phyloP scores from a whole-genome alignment of 2,888 invertebrate species.

The Caradrina kadenii region DNA sequence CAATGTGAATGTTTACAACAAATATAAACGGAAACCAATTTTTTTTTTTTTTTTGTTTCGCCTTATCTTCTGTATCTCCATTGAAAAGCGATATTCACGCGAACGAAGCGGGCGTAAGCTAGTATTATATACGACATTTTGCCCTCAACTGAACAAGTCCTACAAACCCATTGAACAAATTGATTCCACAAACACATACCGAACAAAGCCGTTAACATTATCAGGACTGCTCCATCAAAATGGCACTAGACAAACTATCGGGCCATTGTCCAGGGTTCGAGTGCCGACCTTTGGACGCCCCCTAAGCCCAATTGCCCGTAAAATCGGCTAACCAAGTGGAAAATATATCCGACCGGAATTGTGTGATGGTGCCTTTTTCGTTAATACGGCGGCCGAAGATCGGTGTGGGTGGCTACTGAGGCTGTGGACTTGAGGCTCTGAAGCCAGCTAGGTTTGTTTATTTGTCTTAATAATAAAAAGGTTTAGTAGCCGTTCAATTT shows the following conservation, averaged over 20 bases:
- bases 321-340: constrained; percentile 89
- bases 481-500: no score
- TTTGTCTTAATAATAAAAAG: no score
- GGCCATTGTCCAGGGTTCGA: constrained; percentile 80
- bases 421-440: constrained; percentile 16
- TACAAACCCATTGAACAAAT: constrained; percentile 40
- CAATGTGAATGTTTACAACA: no score
- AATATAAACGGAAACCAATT: no score
- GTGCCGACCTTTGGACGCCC: constrained; percentile 76
- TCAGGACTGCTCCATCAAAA: constrained; percentile 81
- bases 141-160: not conserved
- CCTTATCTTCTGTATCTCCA: no score
- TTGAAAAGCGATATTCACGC: no score
- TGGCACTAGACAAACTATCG: constrained; percentile 84
- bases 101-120: no score
- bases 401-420: constrained; percentile 28
- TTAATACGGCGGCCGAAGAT: constrained; percentile 74
- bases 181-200: constrained; percentile 44
- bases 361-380: constrained; percentile 78
- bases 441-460: not conserved
- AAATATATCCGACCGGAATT: constrained; percentile 86
- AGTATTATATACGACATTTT: no score
- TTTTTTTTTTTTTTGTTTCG: no score
- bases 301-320: constrained; percentile 88
- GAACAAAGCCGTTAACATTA: constrained; percentile 80